phyloP scores from a whole-genome alignment of 2,113 vertebrate species.

The Eclectus roratus region DNA sequence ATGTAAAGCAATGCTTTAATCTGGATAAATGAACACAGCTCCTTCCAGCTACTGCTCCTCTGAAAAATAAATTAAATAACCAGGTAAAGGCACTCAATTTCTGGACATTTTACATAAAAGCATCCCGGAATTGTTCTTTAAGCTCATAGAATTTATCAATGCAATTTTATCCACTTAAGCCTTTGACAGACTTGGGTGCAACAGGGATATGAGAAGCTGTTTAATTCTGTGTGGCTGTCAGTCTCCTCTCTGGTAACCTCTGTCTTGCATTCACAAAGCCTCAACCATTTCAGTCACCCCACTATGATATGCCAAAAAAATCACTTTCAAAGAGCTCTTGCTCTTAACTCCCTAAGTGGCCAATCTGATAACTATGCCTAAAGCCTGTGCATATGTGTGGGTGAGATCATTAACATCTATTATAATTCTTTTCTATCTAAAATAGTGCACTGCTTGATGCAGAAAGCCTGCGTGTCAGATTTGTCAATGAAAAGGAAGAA shows the following conservation, averaged over 20 bases:
- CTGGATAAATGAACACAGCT: not conserved
- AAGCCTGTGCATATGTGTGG: not conserved
- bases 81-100: not conserved
- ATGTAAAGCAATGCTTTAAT: not conserved
- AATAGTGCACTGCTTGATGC: not conserved
- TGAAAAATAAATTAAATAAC: not conserved
- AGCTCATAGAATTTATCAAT: not conserved
- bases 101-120: not conserved
- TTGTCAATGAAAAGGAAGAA: slow-evolving; percentile 51
- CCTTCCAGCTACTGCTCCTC: not conserved
- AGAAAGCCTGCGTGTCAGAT: not conserved
- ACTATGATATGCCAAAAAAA: not conserved
- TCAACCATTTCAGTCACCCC: not conserved
- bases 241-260: not conserved
- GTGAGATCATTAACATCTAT: slow-evolving; percentile 22
- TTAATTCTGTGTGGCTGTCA: not conserved
- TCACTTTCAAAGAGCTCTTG: not conserved
- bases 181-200: not conserved
- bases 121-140: not conserved
- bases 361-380: not conserved
- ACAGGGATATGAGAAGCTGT: not conserved
- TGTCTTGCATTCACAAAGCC: not conserved
- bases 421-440: not conserved
- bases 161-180: not conserved
- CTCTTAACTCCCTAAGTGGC: not conserved